Evolutionary conservation across 2,113 vertebrate genomes (phyloP), one percentile per base, ranked within the genome.

Genomic region (Myotis brandtii): DNA sequence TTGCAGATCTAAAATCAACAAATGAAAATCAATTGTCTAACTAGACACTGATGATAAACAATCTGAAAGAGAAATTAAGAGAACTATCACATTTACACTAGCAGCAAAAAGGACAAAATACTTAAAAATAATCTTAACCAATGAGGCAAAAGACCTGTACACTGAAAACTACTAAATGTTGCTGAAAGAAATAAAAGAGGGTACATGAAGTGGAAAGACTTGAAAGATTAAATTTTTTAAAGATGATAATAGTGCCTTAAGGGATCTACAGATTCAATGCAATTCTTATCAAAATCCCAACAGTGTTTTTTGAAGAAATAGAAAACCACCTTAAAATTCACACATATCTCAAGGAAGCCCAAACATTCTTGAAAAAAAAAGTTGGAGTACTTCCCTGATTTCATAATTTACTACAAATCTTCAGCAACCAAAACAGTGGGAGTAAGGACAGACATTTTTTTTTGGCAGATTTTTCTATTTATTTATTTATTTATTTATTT

Each of bases 1-100:
- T 81, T 92, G 16, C 46, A 81, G 18, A 85, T 75, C 76, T 2
- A 88, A 95, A 95, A 76, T 70, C 46, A 91, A 43, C 21, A 73
- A 27, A 46, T 21, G 11, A 43, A 43, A 73, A 46, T 73, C 40
- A 73, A 46, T 25, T 82, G 2, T 62, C 27, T 75, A 23, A 62
- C 7, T 54, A 81, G 75, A 46, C 21, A 70, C 21, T 92, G 77
- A 95, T 25, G 80, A 32, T 62, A 12, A 95, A 82, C 25, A 54
- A 89, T 69, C 7, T 21, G 27, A 70, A 95, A 82, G 86, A 50
- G 54, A 91, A 91, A 80, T 80, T 95, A 62, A 70, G 34, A 72
- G 52, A 80, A 43, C 10, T 80, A 91, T 52, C 62, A 4, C 54
- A 86, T 72, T 80, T 70, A 64, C 21, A 79, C 50, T 72, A 64